Conservation (phyloP, 2,113 vertebrate species). For the Aptenodytes patagonicus region DNA sequence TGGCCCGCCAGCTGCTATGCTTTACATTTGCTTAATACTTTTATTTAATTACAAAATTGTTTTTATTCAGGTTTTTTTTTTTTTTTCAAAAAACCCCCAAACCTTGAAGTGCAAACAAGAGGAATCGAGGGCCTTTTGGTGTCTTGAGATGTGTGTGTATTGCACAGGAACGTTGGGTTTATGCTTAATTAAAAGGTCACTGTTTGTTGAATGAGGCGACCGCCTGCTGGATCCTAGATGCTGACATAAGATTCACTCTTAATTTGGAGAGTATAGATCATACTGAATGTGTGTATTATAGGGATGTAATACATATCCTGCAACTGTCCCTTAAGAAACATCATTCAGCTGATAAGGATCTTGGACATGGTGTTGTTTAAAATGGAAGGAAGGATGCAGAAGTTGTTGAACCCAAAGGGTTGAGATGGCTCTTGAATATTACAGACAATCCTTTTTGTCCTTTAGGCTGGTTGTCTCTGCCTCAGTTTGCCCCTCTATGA, state of each 20-base stretch:
- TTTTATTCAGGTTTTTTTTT: background rate
- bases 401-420: background rate
- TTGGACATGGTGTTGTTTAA: background rate
- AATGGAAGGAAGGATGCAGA: background rate
- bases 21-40: conserved; percentile 3
- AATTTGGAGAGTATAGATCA: background rate
- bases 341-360: background rate
- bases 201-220: background rate
- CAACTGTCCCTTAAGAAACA: background rate
- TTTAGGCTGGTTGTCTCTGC: background rate
- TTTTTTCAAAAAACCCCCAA: background rate
- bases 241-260: background rate
- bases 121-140: background rate
- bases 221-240: background rate
- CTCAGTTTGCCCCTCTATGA: background rate
- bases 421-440: background rate
- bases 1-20: background rate
- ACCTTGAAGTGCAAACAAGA: background rate
- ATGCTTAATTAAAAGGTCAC: background rate
- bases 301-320: background rate
- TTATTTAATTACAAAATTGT: background rate
- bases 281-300: background rate
- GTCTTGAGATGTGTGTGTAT: background rate
- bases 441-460: background rate
- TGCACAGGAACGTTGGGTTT: background rate